Conservation (phyloP, 2,113 vertebrate genomes). For the Hippopotamus amphibius region DNA sequence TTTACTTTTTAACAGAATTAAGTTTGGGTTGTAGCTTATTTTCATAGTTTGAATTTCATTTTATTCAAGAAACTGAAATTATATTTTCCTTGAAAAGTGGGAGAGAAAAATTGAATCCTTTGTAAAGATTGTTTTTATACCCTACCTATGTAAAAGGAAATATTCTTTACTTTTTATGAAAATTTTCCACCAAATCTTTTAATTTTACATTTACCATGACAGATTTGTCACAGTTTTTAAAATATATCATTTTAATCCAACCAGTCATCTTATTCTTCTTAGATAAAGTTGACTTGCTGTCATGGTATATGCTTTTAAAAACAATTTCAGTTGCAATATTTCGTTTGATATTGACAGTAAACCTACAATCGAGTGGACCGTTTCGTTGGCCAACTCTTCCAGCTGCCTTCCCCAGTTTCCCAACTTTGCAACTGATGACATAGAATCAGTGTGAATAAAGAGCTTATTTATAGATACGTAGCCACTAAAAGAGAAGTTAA, state of each 20-base stretch:
- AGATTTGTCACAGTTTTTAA: not conserved
- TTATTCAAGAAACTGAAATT: not conserved
- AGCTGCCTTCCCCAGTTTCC: not conserved
- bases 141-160: not conserved
- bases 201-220: not conserved
- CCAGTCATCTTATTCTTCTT: not conserved
- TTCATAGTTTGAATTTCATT: slow-evolving; percentile 4
- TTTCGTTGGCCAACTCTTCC: not conserved
- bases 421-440: not conserved
- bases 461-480: not conserved
- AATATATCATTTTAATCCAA: not conserved
- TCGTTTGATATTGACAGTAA: not conserved
- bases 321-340: not conserved
- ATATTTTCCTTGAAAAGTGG: not conserved
- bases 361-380: not conserved
- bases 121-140: not conserved
- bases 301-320: not conserved
- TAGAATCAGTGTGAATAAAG: not conserved
- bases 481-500: not conserved
- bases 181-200: not conserved
- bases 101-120: not conserved
- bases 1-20: not conserved
- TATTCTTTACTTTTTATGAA: not conserved
- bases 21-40: not conserved
- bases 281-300: not conserved